Conservation (phyloP, 1,140 invertebrate genomes). For the Sycophila sp. region DNA sequence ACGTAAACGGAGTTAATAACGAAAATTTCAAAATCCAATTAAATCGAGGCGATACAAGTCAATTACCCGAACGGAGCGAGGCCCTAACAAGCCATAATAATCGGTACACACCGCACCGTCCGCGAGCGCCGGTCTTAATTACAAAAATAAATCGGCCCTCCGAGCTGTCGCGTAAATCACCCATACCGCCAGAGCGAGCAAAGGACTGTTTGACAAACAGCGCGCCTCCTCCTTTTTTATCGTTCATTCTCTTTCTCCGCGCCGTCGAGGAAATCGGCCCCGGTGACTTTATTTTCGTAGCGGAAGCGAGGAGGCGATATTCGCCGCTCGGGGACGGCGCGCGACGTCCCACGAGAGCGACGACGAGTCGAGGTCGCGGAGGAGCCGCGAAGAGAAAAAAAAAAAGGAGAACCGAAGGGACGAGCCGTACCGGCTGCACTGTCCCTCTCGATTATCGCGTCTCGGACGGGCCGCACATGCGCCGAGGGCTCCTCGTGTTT, state of each 20-base stretch:
- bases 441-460: slow-evolving; percentile 29
- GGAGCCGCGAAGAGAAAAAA: slow-evolving; percentile 1
- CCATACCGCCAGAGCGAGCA: neutral
- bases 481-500: neutral
- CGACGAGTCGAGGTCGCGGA: no score
- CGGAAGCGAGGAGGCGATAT: slow-evolving; percentile 32
- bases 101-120: neutral
- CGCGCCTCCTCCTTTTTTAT: neutral
- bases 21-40: no score
- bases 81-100: slow-evolving; percentile 15
- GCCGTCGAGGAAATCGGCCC: neutral
- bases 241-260: neutral
- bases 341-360: slow-evolving; percentile 21
- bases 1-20: no score
- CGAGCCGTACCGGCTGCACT: neutral
- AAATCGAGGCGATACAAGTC: no score
- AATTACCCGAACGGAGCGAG: no score
- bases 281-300: slow-evolving; percentile 35
- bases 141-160: slow-evolving; percentile 13
- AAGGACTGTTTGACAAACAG: slow-evolving; percentile 8
- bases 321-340: slow-evolving; percentile 1
- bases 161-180: neutral
- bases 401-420: slow-evolving; percentile 7
- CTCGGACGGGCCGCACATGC: neutral
- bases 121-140: neutral